Base-by-base conservation (phyloP, 1,140 invertebrate genomes). In the Cyclargus thomasi region DNA sequence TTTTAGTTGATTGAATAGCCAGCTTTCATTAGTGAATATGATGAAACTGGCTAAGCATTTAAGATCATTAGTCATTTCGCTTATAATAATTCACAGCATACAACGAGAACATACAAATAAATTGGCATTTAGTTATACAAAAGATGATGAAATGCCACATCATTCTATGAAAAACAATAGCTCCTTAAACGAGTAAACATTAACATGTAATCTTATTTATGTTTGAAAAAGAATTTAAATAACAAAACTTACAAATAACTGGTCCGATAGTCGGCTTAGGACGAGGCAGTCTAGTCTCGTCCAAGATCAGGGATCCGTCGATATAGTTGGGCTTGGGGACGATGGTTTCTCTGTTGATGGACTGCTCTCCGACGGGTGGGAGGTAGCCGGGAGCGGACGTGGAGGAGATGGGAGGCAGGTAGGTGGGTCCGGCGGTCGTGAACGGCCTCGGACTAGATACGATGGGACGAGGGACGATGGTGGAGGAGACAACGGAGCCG, bases 351-450 rank as follows among this genome's bases (percentile, higher is more conserved):
- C 74, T 81, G 22, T 79, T 78, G 69, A 74, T 81, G 16, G 70
- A 79, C 23, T 82, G 81, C 57, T 85, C 82, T 64, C 79, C 82
- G 21, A 81, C 70, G 0, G 90, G 91, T 8, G 91, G 91, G 17
- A 91, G 68, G 63, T 91, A 91, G 21, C 79, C 83, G n/a, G 85
- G 88, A 14, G 87, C 88, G 0, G 84, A 72, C 0, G 75, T 89
- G 5, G 82, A 88, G 4, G 73, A 67, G 5, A 76, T 76, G 5
- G 88, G 81, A 5, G 86, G 85, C 4, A 83, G 64, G 57, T 86
- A 88, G 7, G 81, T 79, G 1, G 81, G 83, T 59, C 70, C 80
- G 6, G 74, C 67, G 8, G 80, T 75, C 0, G 73, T 70, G 57
- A 69, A 73, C 6, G 80, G 80, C 36, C 78, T 72, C 2, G 74